These are phyloP conservation scores for Rhaphigaster nebulosa DNA, from an alignment of 2,888 invertebrate species.

Conservation along the genomic window DNA sequence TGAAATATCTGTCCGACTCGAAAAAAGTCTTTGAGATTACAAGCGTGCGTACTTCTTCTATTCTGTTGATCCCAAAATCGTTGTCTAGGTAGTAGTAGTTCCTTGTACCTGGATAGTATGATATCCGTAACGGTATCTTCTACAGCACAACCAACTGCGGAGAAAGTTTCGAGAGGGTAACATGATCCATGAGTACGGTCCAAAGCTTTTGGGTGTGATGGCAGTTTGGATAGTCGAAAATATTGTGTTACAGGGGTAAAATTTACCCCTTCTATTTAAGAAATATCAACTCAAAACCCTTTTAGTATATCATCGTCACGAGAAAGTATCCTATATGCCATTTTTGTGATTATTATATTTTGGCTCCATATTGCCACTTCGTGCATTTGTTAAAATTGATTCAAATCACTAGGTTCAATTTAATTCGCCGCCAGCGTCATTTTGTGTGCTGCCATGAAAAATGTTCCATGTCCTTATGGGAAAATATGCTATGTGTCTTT, in stretches of 20 bases:
- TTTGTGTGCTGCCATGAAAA: too few relatives aligned
- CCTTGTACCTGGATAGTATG: neutral
- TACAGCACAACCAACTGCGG: neutral
- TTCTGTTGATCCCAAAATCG: neutral
- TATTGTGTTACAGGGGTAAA: neutral
- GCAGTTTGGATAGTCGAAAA: neutral
- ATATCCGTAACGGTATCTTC: constrained; percentile 11
- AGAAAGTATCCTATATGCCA: too few relatives aligned
- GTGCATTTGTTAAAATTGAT: too few relatives aligned
- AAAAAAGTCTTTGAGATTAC: neutral
- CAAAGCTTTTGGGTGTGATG: neutral
- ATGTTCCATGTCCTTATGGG: too few relatives aligned
- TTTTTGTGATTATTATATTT: too few relatives aligned
- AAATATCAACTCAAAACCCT: too few relatives aligned
- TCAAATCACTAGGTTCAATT: too few relatives aligned
- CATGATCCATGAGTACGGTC: neutral
- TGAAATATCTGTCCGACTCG: neutral
- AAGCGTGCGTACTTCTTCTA: neutral
- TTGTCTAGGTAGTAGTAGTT: neutral
- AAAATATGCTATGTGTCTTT: too few relatives aligned
- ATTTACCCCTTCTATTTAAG: too few relatives aligned
- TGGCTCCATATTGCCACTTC: too few relatives aligned
- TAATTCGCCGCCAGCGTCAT: too few relatives aligned
- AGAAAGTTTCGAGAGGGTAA: neutral
- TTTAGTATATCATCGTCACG: too few relatives aligned